These are phyloP conservation scores for Odocoileus hemionus DNA, from an alignment of 2,113 vertebrate species.

Conservation along the genomic window DNA sequence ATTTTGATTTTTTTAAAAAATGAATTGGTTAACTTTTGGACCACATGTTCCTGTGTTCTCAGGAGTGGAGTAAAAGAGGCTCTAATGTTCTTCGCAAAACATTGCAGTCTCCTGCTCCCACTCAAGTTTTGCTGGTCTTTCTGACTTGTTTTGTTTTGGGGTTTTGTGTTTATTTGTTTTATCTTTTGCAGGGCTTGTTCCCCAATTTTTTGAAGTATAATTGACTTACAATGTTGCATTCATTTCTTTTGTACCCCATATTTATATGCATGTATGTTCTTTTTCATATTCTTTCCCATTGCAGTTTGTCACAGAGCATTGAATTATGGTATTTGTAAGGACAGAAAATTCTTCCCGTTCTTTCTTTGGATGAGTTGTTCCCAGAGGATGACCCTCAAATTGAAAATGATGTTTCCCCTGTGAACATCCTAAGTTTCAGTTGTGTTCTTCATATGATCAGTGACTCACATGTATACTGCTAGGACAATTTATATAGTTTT, in stretches of 20 bases:
- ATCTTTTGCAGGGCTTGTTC: background rate
- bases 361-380: conserved; percentile 31
- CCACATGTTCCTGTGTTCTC: background rate
- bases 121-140: background rate
- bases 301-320: background rate
- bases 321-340: background rate
- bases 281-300: background rate
- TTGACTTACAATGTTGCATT: background rate
- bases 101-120: background rate
- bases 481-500: conserved; percentile 40
- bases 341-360: background rate
- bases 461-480: conserved; percentile 3
- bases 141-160: background rate
- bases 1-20: background rate
- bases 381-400: background rate
- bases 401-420: conserved; percentile 48
- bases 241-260: background rate
- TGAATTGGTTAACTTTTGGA: background rate
- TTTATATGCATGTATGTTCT: background rate
- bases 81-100: background rate
- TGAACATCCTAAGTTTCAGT: conserved; percentile 30
- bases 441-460: conserved; percentile 9
- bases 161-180: background rate
- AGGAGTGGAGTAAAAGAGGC: background rate
- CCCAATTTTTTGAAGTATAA: background rate